phyloP scores from a whole-genome alignment of 2,888 invertebrate genomes.

The Dioctria linearis region DNA sequence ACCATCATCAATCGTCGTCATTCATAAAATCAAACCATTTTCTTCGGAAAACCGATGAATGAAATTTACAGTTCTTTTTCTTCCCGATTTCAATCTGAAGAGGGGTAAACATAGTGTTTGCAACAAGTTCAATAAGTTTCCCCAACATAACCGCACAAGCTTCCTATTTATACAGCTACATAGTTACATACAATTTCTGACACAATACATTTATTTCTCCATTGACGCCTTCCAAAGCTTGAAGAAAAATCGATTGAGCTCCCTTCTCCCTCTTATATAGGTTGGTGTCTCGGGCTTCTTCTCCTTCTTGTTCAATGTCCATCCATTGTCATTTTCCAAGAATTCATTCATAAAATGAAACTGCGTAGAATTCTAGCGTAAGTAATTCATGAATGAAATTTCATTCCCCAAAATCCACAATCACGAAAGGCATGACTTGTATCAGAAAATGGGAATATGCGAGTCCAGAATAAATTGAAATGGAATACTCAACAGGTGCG shows the following conservation, averaged over 20 bases:
- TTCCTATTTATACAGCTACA: no score
- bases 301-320: background rate
- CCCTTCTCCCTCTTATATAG: background rate
- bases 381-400: slow-evolving; percentile 31
- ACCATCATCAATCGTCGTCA: background rate
- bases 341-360: slow-evolving; percentile 37
- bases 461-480: no score
- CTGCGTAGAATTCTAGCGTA: slow-evolving; percentile 34
- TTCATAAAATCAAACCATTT: background rate
- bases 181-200: no score
- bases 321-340: background rate
- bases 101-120: background rate
- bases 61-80: background rate
- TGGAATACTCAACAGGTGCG: slow-evolving; percentile 36
- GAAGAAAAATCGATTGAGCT: slow-evolving; percentile 51
- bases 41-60: slow-evolving; percentile 17
- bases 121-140: slow-evolving; percentile 28
- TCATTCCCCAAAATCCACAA: background rate
- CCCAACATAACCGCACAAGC: background rate
- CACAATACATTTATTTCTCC: background rate
- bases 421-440: no score
- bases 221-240: slow-evolving; percentile 1
- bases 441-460: no score
- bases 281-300: no score
- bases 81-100: background rate